A percentile compares a stretch with the other conserved stretches of the same genome.
Conservation (phyloP, 2,888 invertebrate genomes). For the Sphaeridia pumilis region DNA sequence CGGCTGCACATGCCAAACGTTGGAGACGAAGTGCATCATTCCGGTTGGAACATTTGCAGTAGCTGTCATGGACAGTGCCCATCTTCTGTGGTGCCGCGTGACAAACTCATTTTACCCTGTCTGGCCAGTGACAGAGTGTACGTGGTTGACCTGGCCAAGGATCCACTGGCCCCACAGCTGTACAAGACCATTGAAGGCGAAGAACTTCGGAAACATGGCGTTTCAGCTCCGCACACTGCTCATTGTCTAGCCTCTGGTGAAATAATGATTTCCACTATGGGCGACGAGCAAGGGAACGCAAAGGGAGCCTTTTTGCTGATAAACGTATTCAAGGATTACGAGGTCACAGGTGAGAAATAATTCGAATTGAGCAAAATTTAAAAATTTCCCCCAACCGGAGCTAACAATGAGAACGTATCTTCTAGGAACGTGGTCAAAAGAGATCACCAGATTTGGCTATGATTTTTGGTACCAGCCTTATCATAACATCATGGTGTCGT, state of each 20-base stretch:
- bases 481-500: slow-evolving; percentile 76
- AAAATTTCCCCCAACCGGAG: not conserved
- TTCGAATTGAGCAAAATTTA: not conserved
- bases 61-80: slow-evolving; percentile 52
- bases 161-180: slow-evolving; percentile 59
- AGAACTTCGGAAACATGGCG: slow-evolving; percentile 58
- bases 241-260: slow-evolving; percentile 88
- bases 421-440: slow-evolving; percentile 60
- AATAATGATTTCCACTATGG: slow-evolving; percentile 90
- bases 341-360: slow-evolving; percentile 52
- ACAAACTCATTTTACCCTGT: slow-evolving; percentile 70
- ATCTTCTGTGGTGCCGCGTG: slow-evolving; percentile 42
- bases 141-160: slow-evolving; percentile 62
- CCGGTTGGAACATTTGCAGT: slow-evolving; percentile 94
- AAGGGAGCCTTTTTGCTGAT: slow-evolving; percentile 79
- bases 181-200: slow-evolving; percentile 70
- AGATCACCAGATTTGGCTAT: slow-evolving; percentile 67
- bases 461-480: slow-evolving; percentile 98
- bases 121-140: slow-evolving; percentile 73
- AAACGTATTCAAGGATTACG: slow-evolving; percentile 61
- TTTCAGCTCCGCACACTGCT: slow-evolving; percentile 72
- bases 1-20: slow-evolving; percentile 62
- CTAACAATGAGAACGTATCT: not conserved
- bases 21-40: slow-evolving; percentile 87
- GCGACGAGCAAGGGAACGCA: slow-evolving; percentile 69